Evolutionary conservation across 2,113 vertebrate species (phyloP).

Genomic region (Crotalus horridus): DNA sequence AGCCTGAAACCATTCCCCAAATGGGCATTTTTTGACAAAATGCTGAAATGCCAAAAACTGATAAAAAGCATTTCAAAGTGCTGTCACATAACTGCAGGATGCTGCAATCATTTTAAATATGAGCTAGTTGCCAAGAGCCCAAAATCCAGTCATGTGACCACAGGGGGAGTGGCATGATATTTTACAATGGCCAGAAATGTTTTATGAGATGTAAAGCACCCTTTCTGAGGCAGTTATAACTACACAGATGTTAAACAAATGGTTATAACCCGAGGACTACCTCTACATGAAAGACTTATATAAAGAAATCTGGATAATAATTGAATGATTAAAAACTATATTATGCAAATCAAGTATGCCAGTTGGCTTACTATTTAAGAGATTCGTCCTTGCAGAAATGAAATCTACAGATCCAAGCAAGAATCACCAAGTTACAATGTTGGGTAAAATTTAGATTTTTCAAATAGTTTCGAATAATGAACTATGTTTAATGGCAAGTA

Average conservation of each 20-base stretch:
- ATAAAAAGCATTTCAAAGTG: not conserved
- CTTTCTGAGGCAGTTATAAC: not conserved
- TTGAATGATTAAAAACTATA: not conserved
- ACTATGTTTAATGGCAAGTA: not conserved
- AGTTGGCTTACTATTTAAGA: not conserved
- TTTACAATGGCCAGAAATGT: not conserved
- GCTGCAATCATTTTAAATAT: not conserved
- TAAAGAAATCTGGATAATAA: not conserved
- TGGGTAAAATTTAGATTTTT: not conserved
- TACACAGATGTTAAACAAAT: not conserved
- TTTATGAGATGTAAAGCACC: not conserved
- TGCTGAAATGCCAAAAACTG: not conserved
- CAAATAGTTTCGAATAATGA: not conserved
- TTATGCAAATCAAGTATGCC: not conserved
- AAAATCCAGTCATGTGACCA: not conserved
- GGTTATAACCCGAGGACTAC: not conserved
- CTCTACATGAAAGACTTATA: not conserved
- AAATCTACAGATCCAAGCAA: not conserved
- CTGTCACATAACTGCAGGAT: not conserved
- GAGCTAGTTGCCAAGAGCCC: not conserved
- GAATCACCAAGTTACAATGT: not conserved
- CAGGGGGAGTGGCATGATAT: not conserved
- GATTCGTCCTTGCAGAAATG: not conserved
- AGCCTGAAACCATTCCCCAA: not conserved
- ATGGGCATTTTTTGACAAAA: not conserved